Evolutionary conservation across 2,113 vertebrate genomes (phyloP).

Genomic region (Tonatia bakeri): DNA sequence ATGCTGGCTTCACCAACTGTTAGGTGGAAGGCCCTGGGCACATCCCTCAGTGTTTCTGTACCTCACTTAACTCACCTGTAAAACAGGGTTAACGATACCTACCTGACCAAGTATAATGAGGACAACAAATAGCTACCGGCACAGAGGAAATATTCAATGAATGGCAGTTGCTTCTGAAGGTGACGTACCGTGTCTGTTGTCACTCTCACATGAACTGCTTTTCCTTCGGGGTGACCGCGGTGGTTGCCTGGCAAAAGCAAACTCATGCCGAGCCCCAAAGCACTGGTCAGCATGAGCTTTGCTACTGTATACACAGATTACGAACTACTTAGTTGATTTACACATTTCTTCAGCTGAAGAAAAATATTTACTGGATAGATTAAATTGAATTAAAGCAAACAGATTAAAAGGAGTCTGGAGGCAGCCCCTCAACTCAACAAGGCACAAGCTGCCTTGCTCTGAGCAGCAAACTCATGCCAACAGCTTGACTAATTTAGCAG

Average conservation of each 20-base stretch:
- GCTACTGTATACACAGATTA: conserved; percentile 8
- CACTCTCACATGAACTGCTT: background rate
- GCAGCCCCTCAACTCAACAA: background rate
- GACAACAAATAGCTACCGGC: background rate
- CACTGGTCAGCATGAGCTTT: background rate
- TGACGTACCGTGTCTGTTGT: background rate
- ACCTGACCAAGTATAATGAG: background rate
- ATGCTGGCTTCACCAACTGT: background rate
- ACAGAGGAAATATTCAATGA: background rate
- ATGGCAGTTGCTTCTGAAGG: background rate
- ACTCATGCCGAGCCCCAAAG: background rate
- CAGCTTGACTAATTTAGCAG: background rate
- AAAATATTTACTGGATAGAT: conserved; percentile 66
- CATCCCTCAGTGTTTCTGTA: background rate
- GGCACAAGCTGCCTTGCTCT: background rate
- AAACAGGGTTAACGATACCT: background rate
- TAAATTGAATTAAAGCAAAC: conserved; percentile 60
- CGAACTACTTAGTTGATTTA: conserved; percentile 45
- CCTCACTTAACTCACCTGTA: background rate
- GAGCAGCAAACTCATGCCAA: background rate
- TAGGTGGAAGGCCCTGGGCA: background rate
- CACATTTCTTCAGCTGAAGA: conserved; percentile 38
- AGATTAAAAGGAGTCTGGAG: conserved; percentile 44
- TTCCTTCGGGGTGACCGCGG: background rate
- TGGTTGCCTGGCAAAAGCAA: background rate